Evolutionary conservation across 2,113 vertebrate genomes (phyloP), one percentile per base, ranked within the genome.

Genomic region (Boulengerochromis microlepis): DNA sequence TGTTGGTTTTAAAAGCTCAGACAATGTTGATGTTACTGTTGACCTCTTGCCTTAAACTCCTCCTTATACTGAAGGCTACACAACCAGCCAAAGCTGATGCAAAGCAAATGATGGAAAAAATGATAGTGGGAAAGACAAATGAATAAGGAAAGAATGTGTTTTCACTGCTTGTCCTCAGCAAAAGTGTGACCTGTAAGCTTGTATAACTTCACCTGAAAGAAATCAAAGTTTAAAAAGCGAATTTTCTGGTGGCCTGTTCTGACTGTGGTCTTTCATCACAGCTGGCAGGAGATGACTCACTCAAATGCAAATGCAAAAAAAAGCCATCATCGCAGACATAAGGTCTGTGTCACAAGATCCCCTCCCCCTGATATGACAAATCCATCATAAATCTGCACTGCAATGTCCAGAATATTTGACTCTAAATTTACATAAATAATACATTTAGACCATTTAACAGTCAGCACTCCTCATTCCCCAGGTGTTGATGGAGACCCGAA

Each of bases 221-320:
- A 50, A 78, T 33, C 26, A 52, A 52, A 78, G 26, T 78, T 78
- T 31, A 31, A 31, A 76, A 52, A 52, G 45, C 0, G 1, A 33
- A n/a, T 52, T 78, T 78, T 78, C 42, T 50, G 74, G 18, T 78
- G 74, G 10, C 24, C 26, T 78, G 45, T 52, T 31, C 74, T 78
- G 74, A 47, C 74, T 52, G 26, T 50, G 26, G 45, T 50, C 42
- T 50, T 29, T 52, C 74, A 78, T 50, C 26, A n/a, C 74, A 52
- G 45, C 74, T 33, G 10, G 18, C 45, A 78, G 86, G 24, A 42
- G 53, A 90, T 64, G 85, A 86, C 74, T 90, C 74, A 84, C 82
- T 71, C 22, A 84, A 86, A 90, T 90, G 84, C 81, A 87, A 84
- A 86, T 64, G 71, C 33, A 80, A 87, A 90, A 87, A 87, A 87